phyloP scores from a whole-genome alignment of 2,113 vertebrate species.

The Crotalus viridis region DNA sequence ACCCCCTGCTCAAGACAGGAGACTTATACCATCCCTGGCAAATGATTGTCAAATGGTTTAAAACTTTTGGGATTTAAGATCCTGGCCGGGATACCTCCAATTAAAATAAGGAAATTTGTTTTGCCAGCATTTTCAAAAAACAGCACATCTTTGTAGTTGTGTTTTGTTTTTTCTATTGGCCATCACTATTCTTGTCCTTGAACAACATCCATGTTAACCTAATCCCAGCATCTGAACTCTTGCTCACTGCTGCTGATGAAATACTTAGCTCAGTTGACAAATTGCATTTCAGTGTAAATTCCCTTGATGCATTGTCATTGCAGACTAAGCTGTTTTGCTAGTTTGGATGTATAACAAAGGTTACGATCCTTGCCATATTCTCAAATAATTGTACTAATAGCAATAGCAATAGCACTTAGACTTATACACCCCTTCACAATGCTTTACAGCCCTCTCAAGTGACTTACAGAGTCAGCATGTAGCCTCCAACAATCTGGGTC shows the following conservation, averaged over 20 bases:
- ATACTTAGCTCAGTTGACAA: constrained; percentile 48
- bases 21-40: no score
- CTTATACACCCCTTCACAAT: no score
- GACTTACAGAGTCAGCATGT: no score
- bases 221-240: constrained; percentile 49
- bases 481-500: no score
- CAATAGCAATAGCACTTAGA: no score
- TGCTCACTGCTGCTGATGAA: constrained; percentile 54
- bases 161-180: constrained; percentile 19
- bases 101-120: neutral
- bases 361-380: no score
- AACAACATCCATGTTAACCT: constrained; percentile 48
- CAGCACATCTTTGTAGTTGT: neutral
- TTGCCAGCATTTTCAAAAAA: neutral
- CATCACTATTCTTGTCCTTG: constrained; percentile 62
- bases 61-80: neutral
- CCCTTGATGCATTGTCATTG: neutral
- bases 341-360: neutral
- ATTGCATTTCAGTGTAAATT: constrained; percentile 4
- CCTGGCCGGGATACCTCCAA: neutral
- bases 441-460: no score
- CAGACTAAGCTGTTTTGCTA: neutral
- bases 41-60: no score
- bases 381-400: neutral
- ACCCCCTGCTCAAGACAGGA: no score